Conservation (phyloP, 2,888 invertebrate genomes). For the Brenthis daphne region DNA sequence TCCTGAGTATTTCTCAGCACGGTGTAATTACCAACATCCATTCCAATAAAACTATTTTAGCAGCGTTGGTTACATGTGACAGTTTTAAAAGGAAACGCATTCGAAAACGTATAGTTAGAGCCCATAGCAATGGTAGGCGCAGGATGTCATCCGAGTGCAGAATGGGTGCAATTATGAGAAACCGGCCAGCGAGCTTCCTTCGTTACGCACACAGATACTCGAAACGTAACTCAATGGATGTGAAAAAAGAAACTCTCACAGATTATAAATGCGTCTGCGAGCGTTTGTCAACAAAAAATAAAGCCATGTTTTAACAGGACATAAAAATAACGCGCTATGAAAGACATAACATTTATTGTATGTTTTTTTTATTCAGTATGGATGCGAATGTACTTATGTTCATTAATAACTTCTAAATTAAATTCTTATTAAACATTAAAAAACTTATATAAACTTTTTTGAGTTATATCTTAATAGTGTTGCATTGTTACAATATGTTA, state of each 20-base stretch:
- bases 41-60: conserved; percentile 36
- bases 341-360: conserved; percentile 16
- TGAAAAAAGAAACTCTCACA: conserved; percentile 40
- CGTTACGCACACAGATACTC: conserved; percentile 38
- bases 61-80: conserved; percentile 25
- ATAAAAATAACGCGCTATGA: conserved; percentile 11
- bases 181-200: conserved; percentile 44
- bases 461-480: no score
- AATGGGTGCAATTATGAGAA: conserved; percentile 48
- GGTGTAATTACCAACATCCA: conserved; percentile 30
- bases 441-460: background rate
- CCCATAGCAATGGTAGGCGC: conserved; percentile 33
- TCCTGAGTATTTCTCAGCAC: conserved; percentile 25
- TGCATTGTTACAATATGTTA: no score
- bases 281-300: conserved; percentile 27
- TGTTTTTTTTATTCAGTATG: conserved; percentile 2
- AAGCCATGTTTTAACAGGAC: conserved; percentile 17
- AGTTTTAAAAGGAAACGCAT: conserved; percentile 37
- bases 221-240: conserved; percentile 38
- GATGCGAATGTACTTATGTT: background rate
- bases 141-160: conserved; percentile 46
- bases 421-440: conserved; percentile 2
- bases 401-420: conserved; percentile 10
- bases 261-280: conserved; percentile 32
- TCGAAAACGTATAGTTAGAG: conserved; percentile 40